These are phyloP conservation scores for Tetramorium simillimum DNA, from an alignment of 1,140 invertebrate genomes.

Conservation along the genomic window DNA sequence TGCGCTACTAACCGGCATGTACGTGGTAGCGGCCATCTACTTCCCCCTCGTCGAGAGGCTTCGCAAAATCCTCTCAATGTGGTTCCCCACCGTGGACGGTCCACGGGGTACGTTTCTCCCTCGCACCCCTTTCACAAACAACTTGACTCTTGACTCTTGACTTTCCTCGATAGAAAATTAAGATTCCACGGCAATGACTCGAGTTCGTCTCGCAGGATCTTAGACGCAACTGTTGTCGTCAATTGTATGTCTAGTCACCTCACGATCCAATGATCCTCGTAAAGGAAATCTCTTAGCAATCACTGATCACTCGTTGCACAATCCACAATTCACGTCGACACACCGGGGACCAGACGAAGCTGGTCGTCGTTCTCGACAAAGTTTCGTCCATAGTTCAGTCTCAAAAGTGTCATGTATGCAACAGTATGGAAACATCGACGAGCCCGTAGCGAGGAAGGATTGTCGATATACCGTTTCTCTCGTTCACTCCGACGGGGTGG, in stretches of 20 bases:
- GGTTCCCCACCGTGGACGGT: neutral
- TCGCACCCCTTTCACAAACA: neutral
- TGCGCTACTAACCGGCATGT: conserved; percentile 92
- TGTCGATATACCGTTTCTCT: neutral
- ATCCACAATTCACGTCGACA: conserved; percentile 69
- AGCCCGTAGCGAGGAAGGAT: neutral
- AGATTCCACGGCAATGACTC: neutral
- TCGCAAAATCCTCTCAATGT: conserved; percentile 43
- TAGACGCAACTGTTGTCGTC: neutral
- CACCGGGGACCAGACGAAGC: conserved; percentile 53
- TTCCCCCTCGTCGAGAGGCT: conserved; percentile 75
- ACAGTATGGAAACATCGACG: conserved; percentile 22
- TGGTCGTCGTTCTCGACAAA: conserved; percentile 54
- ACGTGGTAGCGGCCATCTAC: conserved; percentile 93
- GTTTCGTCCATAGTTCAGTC: conserved; percentile 62
- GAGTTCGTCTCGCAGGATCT: neutral
- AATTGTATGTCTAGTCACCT: neutral
- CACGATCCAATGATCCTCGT: conserved; percentile 34
- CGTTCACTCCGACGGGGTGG: conserved; percentile 45
- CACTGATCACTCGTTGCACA: conserved; percentile 65
- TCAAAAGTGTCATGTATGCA: conserved; percentile 11
- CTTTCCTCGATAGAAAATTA: neutral
- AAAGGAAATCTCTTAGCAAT: conserved; percentile 26
- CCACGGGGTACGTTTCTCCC: neutral
- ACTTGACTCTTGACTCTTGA: neutral